Percentiles rank a stretch among this genome's conserved stretches.
Evolutionary conservation across 2,113 vertebrate genomes (phyloP).

Genomic region (Albula goreensis): DNA sequence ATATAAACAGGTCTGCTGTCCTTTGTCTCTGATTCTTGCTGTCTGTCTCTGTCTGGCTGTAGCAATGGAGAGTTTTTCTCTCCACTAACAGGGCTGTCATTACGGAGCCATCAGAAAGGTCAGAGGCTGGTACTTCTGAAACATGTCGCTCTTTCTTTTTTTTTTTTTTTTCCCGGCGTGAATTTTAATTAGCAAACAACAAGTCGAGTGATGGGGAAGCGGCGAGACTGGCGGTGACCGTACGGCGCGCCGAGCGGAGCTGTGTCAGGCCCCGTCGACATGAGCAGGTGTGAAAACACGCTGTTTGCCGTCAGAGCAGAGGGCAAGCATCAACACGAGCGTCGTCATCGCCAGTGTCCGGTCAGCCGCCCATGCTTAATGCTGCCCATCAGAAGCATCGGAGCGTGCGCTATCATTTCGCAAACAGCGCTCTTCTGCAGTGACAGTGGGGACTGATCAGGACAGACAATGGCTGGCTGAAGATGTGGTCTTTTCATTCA

Average conservation of each 20-base stretch:
- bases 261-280: background rate
- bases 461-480: background rate
- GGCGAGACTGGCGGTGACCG: background rate
- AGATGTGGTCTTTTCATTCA: background rate
- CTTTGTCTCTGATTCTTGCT: background rate
- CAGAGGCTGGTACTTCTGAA: constrained; percentile 15
- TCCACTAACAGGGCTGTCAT: constrained; percentile 22
- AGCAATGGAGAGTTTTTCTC: background rate
- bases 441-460: background rate
- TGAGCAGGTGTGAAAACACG: constrained; percentile 37
- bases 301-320: constrained; percentile 32
- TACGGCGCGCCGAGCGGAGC: constrained; percentile 22
- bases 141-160: background rate
- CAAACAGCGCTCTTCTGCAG: too few relatives aligned
- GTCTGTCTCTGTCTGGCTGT: background rate
- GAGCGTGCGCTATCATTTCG: too few relatives aligned
- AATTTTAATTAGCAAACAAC: constrained; percentile 26
- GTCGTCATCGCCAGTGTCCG: background rate
- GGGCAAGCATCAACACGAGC: constrained; percentile 23
- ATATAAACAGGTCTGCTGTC: background rate
- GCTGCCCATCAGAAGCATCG: too few relatives aligned
- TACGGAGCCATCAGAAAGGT: constrained; percentile 24
- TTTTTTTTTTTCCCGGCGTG: background rate
- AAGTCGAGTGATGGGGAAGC: constrained; percentile 16
- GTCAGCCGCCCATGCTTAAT: too few relatives aligned